Evolutionary conservation across 2,113 vertebrate genomes (phyloP).

Genomic region (Aphyosemion australe): DNA sequence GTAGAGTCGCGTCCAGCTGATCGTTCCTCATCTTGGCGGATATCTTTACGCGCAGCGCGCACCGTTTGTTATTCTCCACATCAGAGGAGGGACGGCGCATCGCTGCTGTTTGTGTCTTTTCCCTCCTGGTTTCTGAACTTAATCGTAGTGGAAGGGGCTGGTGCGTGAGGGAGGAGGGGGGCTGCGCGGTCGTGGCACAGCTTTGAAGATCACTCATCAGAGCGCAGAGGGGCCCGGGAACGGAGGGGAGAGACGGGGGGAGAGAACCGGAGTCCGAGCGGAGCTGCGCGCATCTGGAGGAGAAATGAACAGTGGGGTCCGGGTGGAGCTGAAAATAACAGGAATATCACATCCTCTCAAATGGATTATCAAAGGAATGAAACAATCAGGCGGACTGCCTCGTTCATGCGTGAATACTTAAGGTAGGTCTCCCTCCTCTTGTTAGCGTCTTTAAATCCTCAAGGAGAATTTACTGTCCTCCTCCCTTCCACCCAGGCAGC

Average conservation of each 20-base stretch:
- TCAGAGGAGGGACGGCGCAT: constrained; percentile 20
- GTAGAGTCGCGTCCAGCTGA: neutral
- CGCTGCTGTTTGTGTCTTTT: constrained; percentile 58
- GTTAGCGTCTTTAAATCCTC: too few relatives aligned
- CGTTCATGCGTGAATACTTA: constrained; percentile 58
- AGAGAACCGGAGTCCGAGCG: constrained; percentile 47
- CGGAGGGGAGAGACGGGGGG: constrained; percentile 25
- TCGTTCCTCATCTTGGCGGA: neutral
- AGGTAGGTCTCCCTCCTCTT: constrained; percentile 67
- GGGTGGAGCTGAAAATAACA: constrained; percentile 48
- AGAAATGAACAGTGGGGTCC: constrained; percentile 30
- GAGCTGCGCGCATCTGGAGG: constrained; percentile 67
- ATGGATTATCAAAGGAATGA: constrained; percentile 75
- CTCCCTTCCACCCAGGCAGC: neutral
- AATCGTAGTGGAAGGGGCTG: constrained; percentile 65
- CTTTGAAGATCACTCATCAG: constrained; percentile 82
- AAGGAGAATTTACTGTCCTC: neutral
- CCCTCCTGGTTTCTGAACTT: constrained; percentile 69
- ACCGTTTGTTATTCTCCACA: constrained; percentile 7
- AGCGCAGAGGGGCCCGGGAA: constrained; percentile 68
- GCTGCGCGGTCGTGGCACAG: constrained; percentile 75
- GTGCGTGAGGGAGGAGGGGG: constrained; percentile 33
- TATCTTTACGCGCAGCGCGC: neutral
- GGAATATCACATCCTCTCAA: constrained; percentile 61
- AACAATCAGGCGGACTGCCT: constrained; percentile 54